Evolutionary conservation across 2,113 vertebrate species (phyloP), one percentile per base, ranked within the genome.

Genomic region (Megalops atlanticus): DNA sequence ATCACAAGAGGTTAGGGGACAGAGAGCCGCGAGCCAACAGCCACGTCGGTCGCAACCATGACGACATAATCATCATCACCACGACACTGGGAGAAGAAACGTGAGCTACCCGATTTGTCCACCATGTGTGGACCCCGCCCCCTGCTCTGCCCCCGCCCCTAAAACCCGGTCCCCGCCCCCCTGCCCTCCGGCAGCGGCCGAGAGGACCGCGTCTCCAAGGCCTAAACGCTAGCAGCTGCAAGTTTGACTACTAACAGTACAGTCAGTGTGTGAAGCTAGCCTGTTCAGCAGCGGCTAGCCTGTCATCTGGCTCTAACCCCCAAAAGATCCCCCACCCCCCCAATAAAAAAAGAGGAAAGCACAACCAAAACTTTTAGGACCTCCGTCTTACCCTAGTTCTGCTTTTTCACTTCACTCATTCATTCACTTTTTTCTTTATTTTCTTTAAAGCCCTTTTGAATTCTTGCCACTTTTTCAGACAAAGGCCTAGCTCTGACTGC

Each of bases 351-450:
- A 75, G 74, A 89, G 85, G 92, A 94, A 94, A 94, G 92, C 93
- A 94, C 93, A 94, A 94, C 89, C 91, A 86, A 92, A 91, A 92
- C 93, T 93, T 91, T 90, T 75, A 94, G 93, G 90, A 94, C 88
- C 87, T 81, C n/a, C n/a, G n/a, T 33, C 33, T 81, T 36, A n/a
- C 80, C 79, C 77, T 79, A 10, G 74, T 79, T 58, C 70, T 14
- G 75, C 81, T 36, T 40, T 24, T 1, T 71, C 14, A 76, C 83
- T 69, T 40, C 45, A 64, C 11, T 1, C 1, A 10, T 38, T 0
- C 18, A 36, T 38, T 72, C 69, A 15, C 15, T 35, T 0, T 2
- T 71, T 72, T 39, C 1, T 72, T 72, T 39, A 36, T 15, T 4
- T 39, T 2, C 11, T 2, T 68, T 18, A 68, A 39, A 64, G 7